Percentiles rank a stretch among this genome's conserved stretches.
These are phyloP conservation scores for Petrosia ficiformis DNA, from an alignment of 37 sponge, comb jelly and placozoan species.

Conservation along the genomic window DNA sequence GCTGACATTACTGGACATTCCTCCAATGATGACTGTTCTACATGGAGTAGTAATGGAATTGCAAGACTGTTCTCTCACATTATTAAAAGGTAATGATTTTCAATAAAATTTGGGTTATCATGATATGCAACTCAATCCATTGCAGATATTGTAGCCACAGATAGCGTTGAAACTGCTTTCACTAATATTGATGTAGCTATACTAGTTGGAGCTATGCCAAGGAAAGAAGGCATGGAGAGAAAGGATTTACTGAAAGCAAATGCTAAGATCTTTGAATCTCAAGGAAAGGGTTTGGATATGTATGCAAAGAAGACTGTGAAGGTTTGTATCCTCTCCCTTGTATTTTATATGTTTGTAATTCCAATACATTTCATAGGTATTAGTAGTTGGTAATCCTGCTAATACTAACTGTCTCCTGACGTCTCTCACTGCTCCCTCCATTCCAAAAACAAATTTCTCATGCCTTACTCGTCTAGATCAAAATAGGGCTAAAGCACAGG, in stretches of 20 bases:
- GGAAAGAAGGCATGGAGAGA: conserved; percentile 94
- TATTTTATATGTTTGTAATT: too few species aligned
- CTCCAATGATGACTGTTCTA: conserved; percentile 74
- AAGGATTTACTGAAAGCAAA: conserved; percentile 94
- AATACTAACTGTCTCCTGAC: conserved; percentile 94
- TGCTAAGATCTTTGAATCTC: conserved; percentile 87
- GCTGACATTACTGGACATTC: conserved; percentile 86
- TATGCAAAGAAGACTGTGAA: conserved; percentile 95
- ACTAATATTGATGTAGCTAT: conserved; percentile 87
- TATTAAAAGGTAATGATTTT: conserved; percentile 68
- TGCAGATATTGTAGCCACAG: conserved; percentile 86
- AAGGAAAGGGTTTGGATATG: conserved; percentile 82
- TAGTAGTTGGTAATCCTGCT: conserved; percentile 98
- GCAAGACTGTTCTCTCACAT: conserved; percentile 89
- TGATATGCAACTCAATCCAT: neutral
- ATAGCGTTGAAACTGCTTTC: conserved; percentile 77
- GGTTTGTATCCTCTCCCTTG: too few species aligned
- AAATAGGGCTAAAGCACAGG: conserved; percentile 95
- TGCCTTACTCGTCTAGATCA: conserved; percentile 95
- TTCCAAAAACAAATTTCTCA: conserved; percentile 90
- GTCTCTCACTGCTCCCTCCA: conserved; percentile 71
- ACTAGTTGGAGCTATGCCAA: conserved; percentile 95
- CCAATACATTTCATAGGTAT: conserved; percentile 50
- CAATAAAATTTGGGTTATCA: neutral
- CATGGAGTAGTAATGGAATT: conserved; percentile 96